Percentiles rank a stretch among this genome's conserved stretches.
phyloP scores from a whole-genome alignment of 2,797 vertebrate species.

The Gymnocypris eckloni region DNA sequence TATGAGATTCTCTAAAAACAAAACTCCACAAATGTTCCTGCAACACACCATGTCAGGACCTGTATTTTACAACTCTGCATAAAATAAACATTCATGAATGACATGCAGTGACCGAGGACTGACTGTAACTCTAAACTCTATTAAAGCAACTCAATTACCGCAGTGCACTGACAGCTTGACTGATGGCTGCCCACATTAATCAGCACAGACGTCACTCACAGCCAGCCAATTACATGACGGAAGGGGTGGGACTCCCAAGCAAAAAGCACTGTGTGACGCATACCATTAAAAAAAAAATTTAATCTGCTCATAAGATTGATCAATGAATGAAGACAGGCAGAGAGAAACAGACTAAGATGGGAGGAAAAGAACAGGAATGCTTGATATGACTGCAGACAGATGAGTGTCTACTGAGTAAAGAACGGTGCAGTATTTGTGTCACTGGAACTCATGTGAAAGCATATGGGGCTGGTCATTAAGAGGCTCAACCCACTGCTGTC shows the following conservation, averaged over 20 bases:
- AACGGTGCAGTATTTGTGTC: neutral
- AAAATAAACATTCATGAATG: constrained; percentile 22
- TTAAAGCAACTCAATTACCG: constrained; percentile 45
- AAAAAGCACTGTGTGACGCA: neutral
- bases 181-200: constrained; percentile 40
- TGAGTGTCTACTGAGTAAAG: constrained; percentile 27
- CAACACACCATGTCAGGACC: neutral
- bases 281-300: neutral
- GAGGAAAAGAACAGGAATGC: neutral
- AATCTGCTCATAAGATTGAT: neutral
- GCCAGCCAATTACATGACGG: constrained; percentile 14
- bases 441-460: constrained; percentile 21
- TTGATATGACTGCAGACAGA: constrained; percentile 28
- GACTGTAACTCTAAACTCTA: constrained; percentile 40
- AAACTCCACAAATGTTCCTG: neutral
- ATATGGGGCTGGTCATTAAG: constrained; percentile 52
- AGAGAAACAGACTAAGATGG: neutral
- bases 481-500: constrained; percentile 49
- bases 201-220: constrained; percentile 26
- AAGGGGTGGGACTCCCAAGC: neutral
- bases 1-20: neutral
- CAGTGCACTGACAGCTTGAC: constrained; percentile 39
- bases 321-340: neutral
- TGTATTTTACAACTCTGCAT: constrained; percentile 18
- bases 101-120: constrained; percentile 4